Conservation (phyloP, 2,113 vertebrate genomes). For the Eptatretus burgeri region DNA sequence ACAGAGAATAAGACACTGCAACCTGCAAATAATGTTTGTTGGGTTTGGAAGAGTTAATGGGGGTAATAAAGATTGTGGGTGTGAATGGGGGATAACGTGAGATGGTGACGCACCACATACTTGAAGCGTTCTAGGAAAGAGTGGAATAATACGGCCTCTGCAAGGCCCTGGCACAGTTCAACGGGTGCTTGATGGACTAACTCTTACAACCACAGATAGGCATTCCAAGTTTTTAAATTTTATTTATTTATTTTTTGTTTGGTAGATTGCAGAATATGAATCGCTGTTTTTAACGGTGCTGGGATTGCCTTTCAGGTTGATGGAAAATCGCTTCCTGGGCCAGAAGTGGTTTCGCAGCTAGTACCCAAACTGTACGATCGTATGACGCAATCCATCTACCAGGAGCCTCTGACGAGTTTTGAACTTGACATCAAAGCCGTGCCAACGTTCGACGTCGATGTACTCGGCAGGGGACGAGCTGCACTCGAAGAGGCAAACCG, state of each 20-base stretch:
- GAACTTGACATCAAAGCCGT: constrained; percentile 18
- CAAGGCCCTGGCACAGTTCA: background rate
- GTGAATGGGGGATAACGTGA: too few species aligned
- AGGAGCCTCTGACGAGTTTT: constrained; percentile 27
- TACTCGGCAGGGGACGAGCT: constrained; percentile 24
- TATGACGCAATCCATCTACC: constrained; percentile 47
- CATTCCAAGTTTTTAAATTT: background rate
- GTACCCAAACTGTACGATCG: constrained; percentile 25
- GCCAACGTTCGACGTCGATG: constrained; percentile 27
- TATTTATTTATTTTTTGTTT: background rate
- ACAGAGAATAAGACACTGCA: too few species aligned
- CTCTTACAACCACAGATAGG: background rate
- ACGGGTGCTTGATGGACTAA: background rate
- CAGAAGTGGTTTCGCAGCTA: constrained; percentile 17
- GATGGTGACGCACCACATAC: too few species aligned
- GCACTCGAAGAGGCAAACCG: constrained; percentile 34
- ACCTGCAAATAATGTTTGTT: too few species aligned
- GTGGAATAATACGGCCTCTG: too few species aligned
- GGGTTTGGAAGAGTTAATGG: too few species aligned
- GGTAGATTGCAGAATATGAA: background rate
- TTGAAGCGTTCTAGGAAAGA: too few species aligned
- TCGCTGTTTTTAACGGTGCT: constrained; percentile 12
- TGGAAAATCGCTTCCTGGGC: constrained; percentile 9
- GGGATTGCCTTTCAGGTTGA: constrained; percentile 9
- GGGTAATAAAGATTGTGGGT: too few species aligned